Base-by-base conservation (phyloP, 2,113 vertebrate genomes). In the Pithys albifrons region DNA sequence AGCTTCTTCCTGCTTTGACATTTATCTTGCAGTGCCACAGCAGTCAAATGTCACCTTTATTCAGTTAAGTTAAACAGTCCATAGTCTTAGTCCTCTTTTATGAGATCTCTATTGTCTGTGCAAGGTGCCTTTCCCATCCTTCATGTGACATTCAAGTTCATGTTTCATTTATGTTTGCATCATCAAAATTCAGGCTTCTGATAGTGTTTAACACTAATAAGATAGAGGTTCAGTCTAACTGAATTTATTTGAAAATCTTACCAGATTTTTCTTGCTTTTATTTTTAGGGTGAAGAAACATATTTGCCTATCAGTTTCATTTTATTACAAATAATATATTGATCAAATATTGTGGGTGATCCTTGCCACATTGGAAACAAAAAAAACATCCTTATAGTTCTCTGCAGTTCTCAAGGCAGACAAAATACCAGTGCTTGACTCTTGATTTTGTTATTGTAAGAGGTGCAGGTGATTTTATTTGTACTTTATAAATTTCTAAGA, bases 161-260 rank as follows among this genome's bases (percentile, higher is more conserved):
- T 96, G 88, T 95, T 96, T 90, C 85, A 75, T 92, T 95, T 69
- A 97, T 96, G 75, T 67, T 69, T 91, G 28, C 31, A 64, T 86
- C 79, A 86, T 95, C 88, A 93, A 93, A 93, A 91, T 83, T 91
- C 90, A 92, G 48, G 52, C 41, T 79, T 71, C 69, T 91, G 33
- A 37, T 62, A 25, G 62, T 31, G 39, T 62, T 25, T 62, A 78
- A 41, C 33, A 39, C 37, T 57, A 80, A 67, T n/a, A 75, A 48
- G 57, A n/a, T 11, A 51, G 74, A 49, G 41, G 27, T 23, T 94
- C 2, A 22, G 11, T 43, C 17, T 49, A 49, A 74, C 5, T 25
- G 19, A 87, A 61, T 75, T 72, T 51, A 39, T 48, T 89, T 57
- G 57, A 83, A 94, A 84, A 71, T 37, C 35, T 65, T 67, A 48